Conservation (phyloP, 2,888 invertebrate species). For the Gerosis bhagava region DNA sequence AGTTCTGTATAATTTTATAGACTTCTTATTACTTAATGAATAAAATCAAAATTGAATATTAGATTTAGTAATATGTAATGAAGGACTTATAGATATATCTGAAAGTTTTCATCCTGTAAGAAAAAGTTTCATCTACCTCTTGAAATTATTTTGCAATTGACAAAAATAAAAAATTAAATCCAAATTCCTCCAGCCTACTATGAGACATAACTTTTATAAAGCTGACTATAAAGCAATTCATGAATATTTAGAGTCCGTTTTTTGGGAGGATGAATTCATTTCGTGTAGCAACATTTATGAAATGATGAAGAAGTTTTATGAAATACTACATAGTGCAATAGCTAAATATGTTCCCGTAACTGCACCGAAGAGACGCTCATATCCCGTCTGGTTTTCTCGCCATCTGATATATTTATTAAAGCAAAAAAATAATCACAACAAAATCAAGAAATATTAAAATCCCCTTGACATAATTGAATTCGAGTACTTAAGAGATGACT, state of each 20-base stretch:
- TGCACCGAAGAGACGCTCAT: neutral
- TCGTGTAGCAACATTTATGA: conserved; percentile 1
- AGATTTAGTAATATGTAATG: conserved; percentile 16
- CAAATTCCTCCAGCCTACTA: too few relatives aligned
- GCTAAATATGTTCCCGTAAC: neutral
- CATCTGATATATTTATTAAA: conserved; percentile 11
- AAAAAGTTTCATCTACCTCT: conserved; percentile 21
- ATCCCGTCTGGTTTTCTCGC: neutral
- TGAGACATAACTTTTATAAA: conserved; percentile 16
- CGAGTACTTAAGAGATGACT: conserved; percentile 20
- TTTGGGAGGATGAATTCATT: conserved; percentile 6
- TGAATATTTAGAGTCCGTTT: conserved; percentile 7
- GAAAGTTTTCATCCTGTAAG: conserved; percentile 12
- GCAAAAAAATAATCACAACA: conserved; percentile 11
- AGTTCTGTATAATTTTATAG: neutral
- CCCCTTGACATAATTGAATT: conserved; percentile 21
- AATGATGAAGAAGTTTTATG: neutral
- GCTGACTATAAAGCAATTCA: conserved; percentile 11
- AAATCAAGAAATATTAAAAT: conserved; percentile 16
- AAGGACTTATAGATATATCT: neutral
- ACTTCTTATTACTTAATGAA: conserved; percentile 5
- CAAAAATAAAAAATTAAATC: neutral
- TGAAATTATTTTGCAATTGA: conserved; percentile 1
- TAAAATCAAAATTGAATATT: conserved; percentile 13
- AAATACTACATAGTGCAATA: neutral